These are phyloP conservation scores for Crepidodera aurea DNA, from an alignment of 2,888 invertebrate species.

Conservation along the genomic window DNA sequence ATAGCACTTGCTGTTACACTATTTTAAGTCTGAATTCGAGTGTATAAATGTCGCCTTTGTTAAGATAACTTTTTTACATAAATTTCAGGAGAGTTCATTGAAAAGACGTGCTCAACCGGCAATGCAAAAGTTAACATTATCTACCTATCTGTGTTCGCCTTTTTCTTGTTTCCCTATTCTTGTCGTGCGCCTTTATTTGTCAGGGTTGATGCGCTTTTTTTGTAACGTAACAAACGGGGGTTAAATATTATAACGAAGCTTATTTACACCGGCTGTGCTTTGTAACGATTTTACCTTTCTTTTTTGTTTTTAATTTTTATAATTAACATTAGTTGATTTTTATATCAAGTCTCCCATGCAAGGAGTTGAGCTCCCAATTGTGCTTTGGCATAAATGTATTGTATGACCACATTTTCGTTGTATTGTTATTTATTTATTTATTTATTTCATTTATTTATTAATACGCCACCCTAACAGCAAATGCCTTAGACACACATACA, in stretches of 20 bases:
- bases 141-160: conserved; percentile 32
- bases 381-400: too few relatives aligned
- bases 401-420: too few relatives aligned
- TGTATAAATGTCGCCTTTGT: conserved; percentile 40
- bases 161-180: conserved; percentile 34
- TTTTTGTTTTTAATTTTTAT: too few relatives aligned
- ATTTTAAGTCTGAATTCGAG: conserved; percentile 30
- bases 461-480: too few relatives aligned
- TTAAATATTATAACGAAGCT: background rate
- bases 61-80: conserved; percentile 40
- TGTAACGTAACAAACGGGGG: background rate
- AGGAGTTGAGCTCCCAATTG: too few relatives aligned
- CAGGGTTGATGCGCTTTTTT: conserved; percentile 10
- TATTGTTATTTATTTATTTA: too few relatives aligned
- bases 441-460: too few relatives aligned
- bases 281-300: background rate
- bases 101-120: conserved; percentile 44
- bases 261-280: background rate
- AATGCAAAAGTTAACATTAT: conserved; percentile 45
- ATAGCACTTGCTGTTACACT: conserved; percentile 27
- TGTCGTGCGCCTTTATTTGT: conserved; percentile 15
- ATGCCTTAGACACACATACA: too few relatives aligned
- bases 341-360: too few relatives aligned
- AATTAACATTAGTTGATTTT: too few relatives aligned
- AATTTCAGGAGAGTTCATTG: conserved; percentile 40